Base-by-base conservation (phyloP, 2,797 vertebrate species). In the Rhabdophis nuchalis region DNA sequence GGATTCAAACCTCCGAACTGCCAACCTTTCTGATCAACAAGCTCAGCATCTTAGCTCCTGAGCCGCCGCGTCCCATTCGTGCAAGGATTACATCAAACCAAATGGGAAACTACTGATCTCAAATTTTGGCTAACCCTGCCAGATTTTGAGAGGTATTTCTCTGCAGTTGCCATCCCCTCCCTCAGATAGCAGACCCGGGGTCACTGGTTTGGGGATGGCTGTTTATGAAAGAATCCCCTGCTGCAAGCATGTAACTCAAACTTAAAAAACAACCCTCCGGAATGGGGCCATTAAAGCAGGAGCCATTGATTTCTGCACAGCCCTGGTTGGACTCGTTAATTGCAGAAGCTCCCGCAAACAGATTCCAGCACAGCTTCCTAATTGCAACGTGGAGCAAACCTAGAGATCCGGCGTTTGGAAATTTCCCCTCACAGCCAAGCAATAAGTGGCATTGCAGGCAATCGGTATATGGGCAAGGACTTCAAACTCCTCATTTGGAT, bases 301-400 rank as follows among this genome's bases (percentile, higher is more conserved):
- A 93, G 96, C 94, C 96, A 98, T 97, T 96, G 97, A 98, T 98
- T 96, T 96, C 95, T 97, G 96, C 93, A 5, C 91, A 20, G 95
- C 96, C 95, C 97, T 96, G 96, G 96, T 96, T 96, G 87, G 97
- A 57, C 96, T 98, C 97, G 97, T 98, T 98, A 98, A 98, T 97
- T 97, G 96, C 97, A 97, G 96, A 97, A 96, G 97, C 95, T 97
- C 95, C 96, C 61, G 94, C 94, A 52, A 96, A 96, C 94, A 95
- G 94, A 90, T 96, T 94, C 96, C 91, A 95, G 50, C 88, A 56
- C 29, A 0, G 0, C 93, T 92, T 94, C 20, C 54, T 96, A 95
- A 93, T 95, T 87, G 64, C 94, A 90, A 91, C 77, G 57, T 85
- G 93, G 97, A 96, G 93, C 90, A 82, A 95, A 87, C 92, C 0